Evolutionary conservation across 2,888 invertebrate genomes (phyloP).

Genomic region (Lasioglossum figueresi): DNA sequence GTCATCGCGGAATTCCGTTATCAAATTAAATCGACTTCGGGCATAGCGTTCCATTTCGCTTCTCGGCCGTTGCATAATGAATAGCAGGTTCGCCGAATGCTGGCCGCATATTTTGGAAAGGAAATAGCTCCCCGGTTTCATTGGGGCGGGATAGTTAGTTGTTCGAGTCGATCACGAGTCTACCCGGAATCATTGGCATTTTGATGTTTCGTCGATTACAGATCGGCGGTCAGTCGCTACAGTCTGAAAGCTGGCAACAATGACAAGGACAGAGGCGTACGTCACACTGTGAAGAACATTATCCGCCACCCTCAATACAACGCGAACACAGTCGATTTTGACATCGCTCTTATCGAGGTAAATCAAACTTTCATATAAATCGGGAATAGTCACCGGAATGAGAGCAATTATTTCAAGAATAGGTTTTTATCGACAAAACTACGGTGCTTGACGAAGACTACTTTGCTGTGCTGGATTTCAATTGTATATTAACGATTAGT

Average conservation of each 20-base stretch:
- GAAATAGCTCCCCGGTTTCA: not conserved
- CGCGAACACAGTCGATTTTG: conserved; percentile 73
- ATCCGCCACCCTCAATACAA: conserved; percentile 75
- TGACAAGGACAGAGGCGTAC: conserved; percentile 39
- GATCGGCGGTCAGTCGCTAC: conserved; percentile 38
- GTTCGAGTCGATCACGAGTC: not conserved
- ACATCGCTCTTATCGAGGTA: conserved; percentile 73
- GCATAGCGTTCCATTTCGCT: conserved; percentile 9
- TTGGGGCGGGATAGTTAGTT: not conserved
- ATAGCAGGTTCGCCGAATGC: conserved; percentile 21
- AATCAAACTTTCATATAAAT: not conserved
- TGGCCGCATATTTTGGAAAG: conserved; percentile 19
- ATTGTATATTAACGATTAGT: not conserved
- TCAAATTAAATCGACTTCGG: conserved; percentile 50
- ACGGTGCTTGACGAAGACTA: too few species aligned
- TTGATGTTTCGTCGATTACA: conserved; percentile 43
- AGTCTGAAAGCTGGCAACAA: conserved; percentile 59
- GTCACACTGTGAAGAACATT: conserved; percentile 55
- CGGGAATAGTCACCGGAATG: not conserved
- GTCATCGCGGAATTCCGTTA: conserved; percentile 27
- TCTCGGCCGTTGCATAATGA: conserved; percentile 26
- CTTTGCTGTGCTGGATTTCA: not conserved
- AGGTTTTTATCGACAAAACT: not conserved
- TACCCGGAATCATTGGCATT: conserved; percentile 10
- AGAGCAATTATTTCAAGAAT: not conserved